phyloP scores from a whole-genome alignment of 35 echinoderm and acorn worm species.

The Lytechinus variegatus region DNA sequence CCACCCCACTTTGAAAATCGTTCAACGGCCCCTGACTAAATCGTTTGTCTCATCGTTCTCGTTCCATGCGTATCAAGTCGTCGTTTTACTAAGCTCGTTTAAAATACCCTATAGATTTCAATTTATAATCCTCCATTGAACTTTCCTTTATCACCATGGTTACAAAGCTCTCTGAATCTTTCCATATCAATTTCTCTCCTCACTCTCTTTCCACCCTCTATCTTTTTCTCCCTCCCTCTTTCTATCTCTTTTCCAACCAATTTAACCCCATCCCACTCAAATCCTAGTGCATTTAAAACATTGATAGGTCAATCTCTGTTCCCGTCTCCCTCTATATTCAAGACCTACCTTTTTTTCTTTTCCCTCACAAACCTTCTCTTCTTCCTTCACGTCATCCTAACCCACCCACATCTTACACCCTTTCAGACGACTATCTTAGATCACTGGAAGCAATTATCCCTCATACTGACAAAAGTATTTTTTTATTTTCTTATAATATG shows the following conservation, averaged over 20 bases:
- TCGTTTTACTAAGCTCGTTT: too few relatives aligned
- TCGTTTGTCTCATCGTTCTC: too few relatives aligned
- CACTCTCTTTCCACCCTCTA: not conserved
- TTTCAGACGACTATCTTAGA: not conserved
- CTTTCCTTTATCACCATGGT: too few relatives aligned
- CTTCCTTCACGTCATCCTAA: not conserved
- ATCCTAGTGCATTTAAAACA: not conserved
- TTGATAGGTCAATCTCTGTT: not conserved
- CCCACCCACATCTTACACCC: not conserved
- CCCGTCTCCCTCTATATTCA: not conserved
- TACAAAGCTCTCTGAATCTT: too few relatives aligned
- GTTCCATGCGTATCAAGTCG: too few relatives aligned
- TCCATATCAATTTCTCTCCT: not conserved
- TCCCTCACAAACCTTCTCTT: not conserved
- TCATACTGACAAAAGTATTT: too few relatives aligned
- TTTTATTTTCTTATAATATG: too few relatives aligned
- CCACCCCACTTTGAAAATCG: too few relatives aligned
- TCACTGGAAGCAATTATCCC: too few relatives aligned
- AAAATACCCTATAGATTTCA: too few relatives aligned
- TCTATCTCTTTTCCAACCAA: not conserved
- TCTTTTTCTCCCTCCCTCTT: not conserved
- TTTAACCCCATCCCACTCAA: not conserved
- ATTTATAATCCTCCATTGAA: too few relatives aligned
- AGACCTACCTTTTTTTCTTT: not conserved
- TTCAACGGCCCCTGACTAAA: too few relatives aligned